Evolutionary conservation across 2,113 vertebrate species (phyloP).

Genomic region (Indicator indicator): DNA sequence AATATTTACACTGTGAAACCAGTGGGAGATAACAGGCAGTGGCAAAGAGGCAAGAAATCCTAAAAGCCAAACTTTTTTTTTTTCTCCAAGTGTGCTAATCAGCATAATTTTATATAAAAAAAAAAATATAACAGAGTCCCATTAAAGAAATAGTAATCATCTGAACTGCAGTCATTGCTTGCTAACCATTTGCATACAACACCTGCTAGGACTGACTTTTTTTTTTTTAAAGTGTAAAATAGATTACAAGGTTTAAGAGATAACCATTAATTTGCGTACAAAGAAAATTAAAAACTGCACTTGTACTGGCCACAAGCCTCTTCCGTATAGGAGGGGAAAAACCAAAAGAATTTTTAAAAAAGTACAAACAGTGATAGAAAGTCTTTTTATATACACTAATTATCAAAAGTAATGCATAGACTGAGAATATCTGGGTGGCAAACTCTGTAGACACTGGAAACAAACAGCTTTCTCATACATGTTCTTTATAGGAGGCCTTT

Average conservation of each 20-base stretch:
- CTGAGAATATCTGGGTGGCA: constrained; percentile 33
- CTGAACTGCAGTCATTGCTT: constrained; percentile 67
- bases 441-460: not conserved
- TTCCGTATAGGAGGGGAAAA: not conserved
- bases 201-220: constrained; percentile 70
- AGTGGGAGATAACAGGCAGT: constrained; percentile 75
- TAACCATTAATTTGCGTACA: constrained; percentile 66
- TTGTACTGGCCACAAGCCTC: constrained; percentile 73
- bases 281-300: constrained; percentile 56
- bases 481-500: constrained; percentile 42
- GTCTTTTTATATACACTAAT: not conserved
- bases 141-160: constrained; percentile 74
- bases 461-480: not conserved
- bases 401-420: constrained; percentile 58
- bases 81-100: constrained; percentile 72
- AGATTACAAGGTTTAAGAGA: constrained; percentile 59
- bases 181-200: constrained; percentile 77
- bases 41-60: constrained; percentile 75
- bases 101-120: constrained; percentile 76
- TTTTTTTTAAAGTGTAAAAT: constrained; percentile 47
- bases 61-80: constrained; percentile 61
- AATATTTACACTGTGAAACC: constrained; percentile 81
- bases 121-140: constrained; percentile 76
- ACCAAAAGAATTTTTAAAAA: not conserved
- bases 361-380: constrained; percentile 21